These are phyloP conservation scores for Lophotis ruficrista DNA, from an alignment of 2,113 vertebrate genomes.

Conservation along the genomic window DNA sequence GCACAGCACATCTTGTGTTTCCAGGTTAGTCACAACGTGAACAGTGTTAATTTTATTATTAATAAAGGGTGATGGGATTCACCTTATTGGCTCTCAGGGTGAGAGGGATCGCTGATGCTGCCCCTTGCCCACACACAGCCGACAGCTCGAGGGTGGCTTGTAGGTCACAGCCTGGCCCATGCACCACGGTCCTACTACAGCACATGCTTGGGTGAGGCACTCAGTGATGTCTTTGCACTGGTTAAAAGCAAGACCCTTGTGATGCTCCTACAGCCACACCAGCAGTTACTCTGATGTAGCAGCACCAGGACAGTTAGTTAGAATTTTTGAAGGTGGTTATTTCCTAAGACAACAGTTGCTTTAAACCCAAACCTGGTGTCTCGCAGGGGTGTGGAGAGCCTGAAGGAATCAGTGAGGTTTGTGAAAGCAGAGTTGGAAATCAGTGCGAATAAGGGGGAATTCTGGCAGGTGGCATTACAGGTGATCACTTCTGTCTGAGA, in stretches of 20 bases:
- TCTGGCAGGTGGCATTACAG: background rate
- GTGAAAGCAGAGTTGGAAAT: background rate
- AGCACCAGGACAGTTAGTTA: background rate
- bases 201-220: background rate
- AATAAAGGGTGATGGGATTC: background rate
- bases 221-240: background rate
- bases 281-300: background rate
- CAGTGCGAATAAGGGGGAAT: background rate
- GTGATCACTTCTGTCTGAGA: background rate
- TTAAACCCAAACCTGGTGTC: background rate
- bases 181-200: background rate
- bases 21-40: background rate
- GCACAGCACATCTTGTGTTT: rapidly evolving
- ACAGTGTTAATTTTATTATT: background rate
- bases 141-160: rapidly evolving
- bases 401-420: background rate
- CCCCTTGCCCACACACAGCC: rapidly evolving
- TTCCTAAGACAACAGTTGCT: background rate
- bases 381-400: background rate
- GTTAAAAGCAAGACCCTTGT: no score
- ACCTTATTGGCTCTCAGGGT: background rate
- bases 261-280: rapidly evolving
- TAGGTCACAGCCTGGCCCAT: background rate
- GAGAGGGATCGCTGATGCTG: background rate
- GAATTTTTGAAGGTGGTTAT: background rate